A percentile compares a stretch with the other conserved stretches of the same genome.
Evolutionary conservation across 2,113 vertebrate genomes (phyloP).

Genomic region (Mirza zaza): DNA sequence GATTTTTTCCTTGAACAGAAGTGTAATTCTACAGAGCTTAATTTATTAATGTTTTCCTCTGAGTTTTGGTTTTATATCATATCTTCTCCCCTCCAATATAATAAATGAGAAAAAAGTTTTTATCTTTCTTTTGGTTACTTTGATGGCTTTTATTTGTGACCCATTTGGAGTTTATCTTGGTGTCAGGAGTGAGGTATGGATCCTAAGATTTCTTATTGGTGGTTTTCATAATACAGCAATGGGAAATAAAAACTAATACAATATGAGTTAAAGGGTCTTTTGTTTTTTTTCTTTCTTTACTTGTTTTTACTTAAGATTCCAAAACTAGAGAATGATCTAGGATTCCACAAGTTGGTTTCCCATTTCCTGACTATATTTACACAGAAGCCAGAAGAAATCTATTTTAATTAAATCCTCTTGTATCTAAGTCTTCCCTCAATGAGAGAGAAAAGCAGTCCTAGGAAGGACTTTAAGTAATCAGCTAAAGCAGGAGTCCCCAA

Average conservation of each 20-base stretch:
- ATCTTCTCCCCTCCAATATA: background rate
- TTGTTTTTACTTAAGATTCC: background rate
- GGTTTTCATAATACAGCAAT: background rate
- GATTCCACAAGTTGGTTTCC: background rate
- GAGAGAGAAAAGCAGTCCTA: background rate
- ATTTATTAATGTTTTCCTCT: background rate
- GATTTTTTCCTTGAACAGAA: background rate
- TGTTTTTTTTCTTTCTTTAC: background rate
- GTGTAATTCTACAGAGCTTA: background rate
- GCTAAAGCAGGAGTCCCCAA: background rate
- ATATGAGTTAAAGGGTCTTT: background rate
- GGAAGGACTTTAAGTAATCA: background rate
- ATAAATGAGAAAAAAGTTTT: background rate
- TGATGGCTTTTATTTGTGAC: background rate
- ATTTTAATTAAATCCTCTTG: background rate
- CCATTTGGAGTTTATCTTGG: background rate
- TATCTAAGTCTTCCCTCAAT: background rate
- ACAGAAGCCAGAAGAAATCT: background rate
- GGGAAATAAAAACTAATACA: background rate
- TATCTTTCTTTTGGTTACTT: background rate
- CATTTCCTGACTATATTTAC: background rate
- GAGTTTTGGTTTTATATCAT: background rate
- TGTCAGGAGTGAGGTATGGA: background rate
- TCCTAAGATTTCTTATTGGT: background rate
- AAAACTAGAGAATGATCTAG: background rate